Evolutionary conservation across 2,888 invertebrate genomes (phyloP).

Genomic region (Tortrix viridana): DNA sequence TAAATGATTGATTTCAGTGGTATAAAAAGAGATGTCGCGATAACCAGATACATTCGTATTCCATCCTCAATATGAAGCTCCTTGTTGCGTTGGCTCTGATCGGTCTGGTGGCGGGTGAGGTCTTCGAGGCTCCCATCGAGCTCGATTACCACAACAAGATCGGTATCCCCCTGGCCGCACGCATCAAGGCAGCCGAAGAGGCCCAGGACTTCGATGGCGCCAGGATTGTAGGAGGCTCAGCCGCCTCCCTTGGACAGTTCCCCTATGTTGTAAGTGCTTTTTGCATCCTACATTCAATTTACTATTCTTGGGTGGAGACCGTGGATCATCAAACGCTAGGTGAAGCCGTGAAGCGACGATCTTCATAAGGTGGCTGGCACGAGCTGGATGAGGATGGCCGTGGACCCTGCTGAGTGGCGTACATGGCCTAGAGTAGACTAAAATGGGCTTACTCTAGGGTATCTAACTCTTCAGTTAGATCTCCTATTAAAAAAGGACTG

Average conservation of each 20-base stretch:
- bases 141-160: slow-evolving; percentile 27
- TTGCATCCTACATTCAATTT: not conserved
- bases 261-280: slow-evolving; percentile 37
- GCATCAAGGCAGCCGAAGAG: slow-evolving; percentile 38
- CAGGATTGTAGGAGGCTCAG: slow-evolving; percentile 37
- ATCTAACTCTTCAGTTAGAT: no score
- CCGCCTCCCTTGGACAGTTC: slow-evolving; percentile 36
- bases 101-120: slow-evolving; percentile 23
- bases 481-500: no score
- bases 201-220: slow-evolving; percentile 27
- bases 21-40: slow-evolving; percentile 10
- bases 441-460: no score
- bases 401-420: no score
- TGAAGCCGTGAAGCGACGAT: no score
- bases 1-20: slow-evolving; percentile 1
- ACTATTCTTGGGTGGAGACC: no score
- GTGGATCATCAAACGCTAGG: no score
- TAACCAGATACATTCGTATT: not conserved
- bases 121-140: slow-evolving; percentile 15
- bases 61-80: slow-evolving; percentile 27
- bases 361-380: no score
- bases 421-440: no score
- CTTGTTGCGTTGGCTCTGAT: slow-evolving; percentile 28
- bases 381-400: no score
- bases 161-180: slow-evolving; percentile 24